A percentile compares a stretch with the other conserved stretches of the same genome.
phyloP scores from a whole-genome alignment of 37 sponge, comb jelly and placozoan species.

The Ianthella basta region DNA sequence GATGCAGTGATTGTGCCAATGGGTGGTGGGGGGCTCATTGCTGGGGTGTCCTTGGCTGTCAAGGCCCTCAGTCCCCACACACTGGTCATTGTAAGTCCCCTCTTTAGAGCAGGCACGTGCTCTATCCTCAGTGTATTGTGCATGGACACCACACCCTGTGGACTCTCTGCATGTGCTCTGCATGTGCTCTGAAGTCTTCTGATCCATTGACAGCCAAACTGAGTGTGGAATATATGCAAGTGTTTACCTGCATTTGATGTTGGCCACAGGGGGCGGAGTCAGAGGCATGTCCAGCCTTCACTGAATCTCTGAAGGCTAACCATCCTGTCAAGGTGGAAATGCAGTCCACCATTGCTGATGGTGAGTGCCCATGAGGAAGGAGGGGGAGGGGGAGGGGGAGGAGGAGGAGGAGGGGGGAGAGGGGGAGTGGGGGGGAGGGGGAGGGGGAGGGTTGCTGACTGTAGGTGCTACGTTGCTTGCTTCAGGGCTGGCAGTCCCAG shows the following conservation, averaged over 20 bases:
- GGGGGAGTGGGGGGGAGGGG: not conserved
- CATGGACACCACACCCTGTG: no score
- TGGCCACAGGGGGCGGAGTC: slow-evolving; percentile 80
- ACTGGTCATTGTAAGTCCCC: slow-evolving; percentile 76
- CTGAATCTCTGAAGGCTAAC: slow-evolving; percentile 74
- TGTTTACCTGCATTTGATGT: not conserved
- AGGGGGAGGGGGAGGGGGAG: no score
- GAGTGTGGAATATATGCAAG: not conserved
- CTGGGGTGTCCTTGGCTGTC: slow-evolving; percentile 78
- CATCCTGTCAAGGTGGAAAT: slow-evolving; percentile 52
- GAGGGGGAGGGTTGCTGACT: no score
- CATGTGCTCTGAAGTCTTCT: no score
- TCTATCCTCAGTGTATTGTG: no score
- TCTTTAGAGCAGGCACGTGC: no score
- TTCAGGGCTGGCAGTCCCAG: slow-evolving; percentile 63
- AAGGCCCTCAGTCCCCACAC: slow-evolving; percentile 75
- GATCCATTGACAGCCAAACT: no score
- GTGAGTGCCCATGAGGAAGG: not conserved
- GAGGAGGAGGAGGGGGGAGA: not conserved
- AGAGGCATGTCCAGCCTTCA: slow-evolving; percentile 74
- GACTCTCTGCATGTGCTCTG: no score
- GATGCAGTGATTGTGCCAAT: slow-evolving; percentile 92
- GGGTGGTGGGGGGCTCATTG: slow-evolving; percentile 90
- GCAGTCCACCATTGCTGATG: slow-evolving; percentile 86
- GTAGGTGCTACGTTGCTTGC: no score